Evolutionary conservation across 2,113 vertebrate genomes (phyloP), one percentile per base, ranked within the genome.

Genomic region (Maccullochella peelii): DNA sequence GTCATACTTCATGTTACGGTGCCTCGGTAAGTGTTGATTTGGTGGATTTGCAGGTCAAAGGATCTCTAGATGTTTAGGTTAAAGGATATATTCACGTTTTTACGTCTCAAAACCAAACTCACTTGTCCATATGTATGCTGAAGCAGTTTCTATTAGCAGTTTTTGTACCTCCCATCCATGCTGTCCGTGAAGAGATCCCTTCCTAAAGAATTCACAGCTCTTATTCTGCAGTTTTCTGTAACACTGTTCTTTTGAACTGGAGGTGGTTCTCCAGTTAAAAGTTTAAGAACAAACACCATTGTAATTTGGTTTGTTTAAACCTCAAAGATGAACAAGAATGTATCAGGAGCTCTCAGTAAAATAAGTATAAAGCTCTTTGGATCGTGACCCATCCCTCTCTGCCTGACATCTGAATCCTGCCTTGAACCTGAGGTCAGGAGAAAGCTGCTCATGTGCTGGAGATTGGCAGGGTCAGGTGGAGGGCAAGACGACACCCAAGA

Each of bases 361-460:
- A 27, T 3, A 14, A n/a, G 1, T 3, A 55, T 33, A 23, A 76
- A 7, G 54, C 6, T 9, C 20, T 30, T n/a, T 38, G 69, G 27
- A 27, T 50, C 0, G 11, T 66, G 81, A 84, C 49, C 78, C 20
- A 0, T 18, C 40, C 6, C 50, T 5, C 57, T 47, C 65, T 7
- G 27, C 11, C 20, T 20, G 58, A 75, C 75, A 84, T 76, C 70
- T 69, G 82, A 88, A 58, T 0, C 66, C 77, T 59, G 6, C 25
- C 36, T 58, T 2, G 15, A 70, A 63, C 85, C 55, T 1, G 54
- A 50, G 74, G 74, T 82, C 81, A 47, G 38, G 10, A 36, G 76
- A 80, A 85, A 90, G 79, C 73, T 21, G 61, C 74, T 80, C 72
- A 80, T 59, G 82, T 67, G 81, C 21, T 36, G 27, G 18, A 52